These are phyloP conservation scores for Ambastaia sidthimunki DNA, from an alignment of 2,797 vertebrate species.

Conservation along the genomic window DNA sequence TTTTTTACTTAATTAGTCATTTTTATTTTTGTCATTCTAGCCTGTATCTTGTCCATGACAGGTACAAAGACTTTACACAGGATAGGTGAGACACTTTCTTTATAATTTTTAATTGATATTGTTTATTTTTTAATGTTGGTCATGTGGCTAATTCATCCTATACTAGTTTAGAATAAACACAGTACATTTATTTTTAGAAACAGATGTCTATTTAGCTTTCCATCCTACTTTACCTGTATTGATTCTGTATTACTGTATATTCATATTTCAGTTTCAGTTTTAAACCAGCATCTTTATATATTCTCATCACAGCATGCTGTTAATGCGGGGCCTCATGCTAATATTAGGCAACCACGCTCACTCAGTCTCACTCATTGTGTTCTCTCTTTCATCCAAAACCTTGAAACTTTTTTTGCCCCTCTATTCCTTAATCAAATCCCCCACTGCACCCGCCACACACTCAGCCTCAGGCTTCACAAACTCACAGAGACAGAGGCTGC, in stretches of 20 bases:
- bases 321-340: constrained; percentile 29
- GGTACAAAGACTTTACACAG: too few species aligned
- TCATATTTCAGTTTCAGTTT: constrained; percentile 19
- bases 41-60: too few species aligned
- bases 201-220: too few species aligned
- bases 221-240: neutral
- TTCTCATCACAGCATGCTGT: constrained; percentile 43
- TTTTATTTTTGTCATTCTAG: too few species aligned
- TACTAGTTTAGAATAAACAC: too few species aligned
- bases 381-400: constrained; percentile 38
- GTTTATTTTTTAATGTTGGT: too few species aligned
- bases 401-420: constrained; percentile 36
- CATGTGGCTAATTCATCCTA: too few species aligned
- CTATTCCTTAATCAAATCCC: constrained; percentile 58
- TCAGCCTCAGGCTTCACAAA: constrained; percentile 52
- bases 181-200: too few species aligned
- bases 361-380: constrained; percentile 56
- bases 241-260: neutral
- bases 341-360: constrained; percentile 25
- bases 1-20: too few species aligned
- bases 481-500: constrained; percentile 54
- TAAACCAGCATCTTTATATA: constrained; percentile 29
- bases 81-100: too few species aligned
- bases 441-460: constrained; percentile 49
- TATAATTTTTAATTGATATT: too few species aligned